Base-by-base conservation (phyloP, 2,888 invertebrate genomes). In the Trachelus troglodyta region DNA sequence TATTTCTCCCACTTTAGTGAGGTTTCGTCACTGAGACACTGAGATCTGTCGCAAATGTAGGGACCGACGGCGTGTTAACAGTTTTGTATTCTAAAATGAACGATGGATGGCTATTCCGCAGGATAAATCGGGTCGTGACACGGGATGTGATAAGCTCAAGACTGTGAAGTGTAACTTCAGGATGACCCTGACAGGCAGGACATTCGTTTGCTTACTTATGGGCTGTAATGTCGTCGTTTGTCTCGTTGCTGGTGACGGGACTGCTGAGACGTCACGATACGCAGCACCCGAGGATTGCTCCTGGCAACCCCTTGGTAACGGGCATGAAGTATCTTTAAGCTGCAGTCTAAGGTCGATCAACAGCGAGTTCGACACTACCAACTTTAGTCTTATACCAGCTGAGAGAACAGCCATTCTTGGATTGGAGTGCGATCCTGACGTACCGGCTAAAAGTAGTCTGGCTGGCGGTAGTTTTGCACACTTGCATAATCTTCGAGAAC, bases 351-450 rank as follows among this genome's bases (percentile, higher is more conserved):
- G 96, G 81, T 96, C 97, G 76, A 96, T 97, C 89, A 96, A 97
- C 92, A 96, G 96, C 92, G 97, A 97, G 91, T 96, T 96, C 88
- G 97, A 97, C 90, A 96, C 96, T 74, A 97, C 97, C 68, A 97
- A 97, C 92, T 97, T 97, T 90, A 96, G 96, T 92, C 96, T 96
- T 77, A 96, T 97, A 81, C 96, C 97, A 74, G 94, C 96, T 23
- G 96, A 97, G 89, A 95, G 96, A 89, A 97, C 97, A 33, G 95
- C 96, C 35, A 95, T 96, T 9, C 92, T 97, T 80, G 94, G 95
- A 86, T 95, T 97, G 88, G 94, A 96, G 92, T 97, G 95, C 93
- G 96, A 96, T 89, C 95, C 96, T 89, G 95, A 95, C 86, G 94
- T 96, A 86, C 94, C 96, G 94, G 95, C 96, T 81, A 94, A 96